Base-by-base conservation (phyloP, 2,888 invertebrate genomes). In the Drosophila siamana region DNA sequence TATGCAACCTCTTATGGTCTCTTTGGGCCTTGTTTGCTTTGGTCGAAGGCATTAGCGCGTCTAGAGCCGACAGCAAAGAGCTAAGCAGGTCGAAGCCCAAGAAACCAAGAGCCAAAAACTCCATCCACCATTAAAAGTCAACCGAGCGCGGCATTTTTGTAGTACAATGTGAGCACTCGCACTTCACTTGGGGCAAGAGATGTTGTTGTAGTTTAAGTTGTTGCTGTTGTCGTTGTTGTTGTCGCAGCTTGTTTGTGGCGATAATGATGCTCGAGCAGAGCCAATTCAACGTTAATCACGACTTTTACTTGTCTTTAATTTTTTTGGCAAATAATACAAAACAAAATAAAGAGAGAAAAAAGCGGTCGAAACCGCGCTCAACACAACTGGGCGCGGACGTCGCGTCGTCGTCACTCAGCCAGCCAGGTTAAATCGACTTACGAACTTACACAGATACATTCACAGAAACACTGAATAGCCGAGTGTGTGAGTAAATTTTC, bases 301-400 rank as follows among this genome's bases (percentile, higher is more conserved):
- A 89, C 82, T 86, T 86, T 89, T 87, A 84, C 79, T 78, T 79
- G 82, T 83, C 79, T 88, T 90, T 90, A 91, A 91, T 91, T 90
- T 89, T 84, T 90, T 89, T 80, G 79, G 89, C 90, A 91, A 91
- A 91, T 80, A 91, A 68, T 59, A 77, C 59, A 63, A 51, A 71
- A 41, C 54, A 36, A 51, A 51, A 71, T 36, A 57, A 24, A 24
- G 24, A 13, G 19, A 71, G 44, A 56, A 59, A 51, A 51, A 33
- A 11, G 33, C 60, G 52, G 61, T 51, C 74, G 60, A 72, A 78
- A 65, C 51, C 73, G 47, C 74, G 59, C 67, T 65, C 65, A 9
- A 9, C 24, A 43, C 65, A 82, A 83, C 61, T 86, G 83, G 83
- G 83, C 87, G 83, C 87, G 83, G 83, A 83, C 82, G 24, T 9